Evolutionary conservation across 2,888 invertebrate genomes (phyloP).

Genomic region (Rhimphoctona megacephalus): DNA sequence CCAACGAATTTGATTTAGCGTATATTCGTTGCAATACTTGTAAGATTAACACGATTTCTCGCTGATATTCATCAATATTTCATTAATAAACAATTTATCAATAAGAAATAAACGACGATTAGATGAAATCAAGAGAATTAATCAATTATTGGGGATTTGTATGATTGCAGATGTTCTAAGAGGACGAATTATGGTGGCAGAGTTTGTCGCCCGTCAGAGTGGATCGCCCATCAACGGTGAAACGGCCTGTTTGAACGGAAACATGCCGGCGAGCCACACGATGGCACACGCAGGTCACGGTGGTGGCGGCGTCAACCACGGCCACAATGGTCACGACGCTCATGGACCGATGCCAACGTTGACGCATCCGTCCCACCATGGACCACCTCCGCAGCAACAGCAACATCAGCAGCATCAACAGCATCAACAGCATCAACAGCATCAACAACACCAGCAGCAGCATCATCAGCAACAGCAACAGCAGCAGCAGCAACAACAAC

Average conservation of each 20-base stretch:
- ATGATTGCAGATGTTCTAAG: slow-evolving; percentile 83
- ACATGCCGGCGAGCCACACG: slow-evolving; percentile 83
- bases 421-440: slow-evolving; percentile 73
- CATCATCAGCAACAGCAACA: slow-evolving; percentile 84
- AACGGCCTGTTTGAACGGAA: slow-evolving; percentile 87
- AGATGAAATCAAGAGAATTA: neutral
- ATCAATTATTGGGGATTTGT: neutral
- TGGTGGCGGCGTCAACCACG: slow-evolving; percentile 74
- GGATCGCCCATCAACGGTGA: slow-evolving; percentile 90
- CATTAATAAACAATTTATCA: too few species aligned
- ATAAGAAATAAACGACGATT: neutral
- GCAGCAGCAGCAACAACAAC: slow-evolving; percentile 74
- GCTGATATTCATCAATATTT: neutral
- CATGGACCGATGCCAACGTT: slow-evolving; percentile 82
- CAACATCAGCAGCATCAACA: slow-evolving; percentile 84
- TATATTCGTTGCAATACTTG: too few species aligned
- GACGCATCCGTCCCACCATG: slow-evolving; percentile 80
- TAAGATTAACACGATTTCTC: too few species aligned
- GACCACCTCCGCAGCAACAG: slow-evolving; percentile 75
- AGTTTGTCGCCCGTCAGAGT: slow-evolving; percentile 92
- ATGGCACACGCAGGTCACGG: slow-evolving; percentile 83
- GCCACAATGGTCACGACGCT: slow-evolving; percentile 77
- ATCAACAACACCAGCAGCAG: slow-evolving; percentile 62
- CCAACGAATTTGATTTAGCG: too few species aligned
- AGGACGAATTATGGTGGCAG: slow-evolving; percentile 92